Base-by-base conservation (phyloP, 1,140 invertebrate genomes). In the Sminthurinus signatus region DNA sequence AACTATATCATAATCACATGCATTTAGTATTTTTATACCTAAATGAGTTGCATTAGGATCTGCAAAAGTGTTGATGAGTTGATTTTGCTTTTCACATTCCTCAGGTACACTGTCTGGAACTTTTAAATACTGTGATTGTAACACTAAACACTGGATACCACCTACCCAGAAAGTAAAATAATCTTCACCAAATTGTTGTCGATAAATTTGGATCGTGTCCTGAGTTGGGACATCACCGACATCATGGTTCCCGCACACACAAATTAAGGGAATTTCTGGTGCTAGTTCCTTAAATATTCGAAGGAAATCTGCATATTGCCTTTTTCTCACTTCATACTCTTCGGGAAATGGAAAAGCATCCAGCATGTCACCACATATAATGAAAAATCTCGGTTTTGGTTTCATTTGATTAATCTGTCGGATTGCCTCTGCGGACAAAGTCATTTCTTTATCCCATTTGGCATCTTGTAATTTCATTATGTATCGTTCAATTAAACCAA, bases 211-310 rank as follows among this genome's bases (percentile, higher is more conserved):
- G 29, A 83, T 69, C 10, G 75, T 73, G 55, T 76, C 60, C 5
- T 55, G 46, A 17, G 79, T 81, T 32, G 82, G 82, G 8, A 62
- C 70, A 64, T 83, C 74, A 1, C 81, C 81, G 12, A 84, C 71
- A 70, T 83, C 82, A 72, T 84, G 82, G 72, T 83, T 83, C 2
- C 82, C 82, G 70, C 81, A 81, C 19, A 83, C 76, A 62, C 81
- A 36, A 5, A 36, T 15, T 15, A 36, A 36, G 39, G 80, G 78
- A 31, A 83, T 79, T 1, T 73, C 67, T 10, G 73, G 71, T 68
- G 81, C 72, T 8, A 83, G 60, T 23, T 77, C 73, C 23, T 65
- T 68, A 59, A 81, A 80, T 1, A 79, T 69, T 59, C 72, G 65
- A 25, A 76, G 76, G 57, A 82, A 81, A 63, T 80, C 79, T 23